A percentile compares a stretch with the other conserved stretches of the same genome.
phyloP scores from a whole-genome alignment of 1,140 invertebrate genomes.

The Sitobion miscanthi region DNA sequence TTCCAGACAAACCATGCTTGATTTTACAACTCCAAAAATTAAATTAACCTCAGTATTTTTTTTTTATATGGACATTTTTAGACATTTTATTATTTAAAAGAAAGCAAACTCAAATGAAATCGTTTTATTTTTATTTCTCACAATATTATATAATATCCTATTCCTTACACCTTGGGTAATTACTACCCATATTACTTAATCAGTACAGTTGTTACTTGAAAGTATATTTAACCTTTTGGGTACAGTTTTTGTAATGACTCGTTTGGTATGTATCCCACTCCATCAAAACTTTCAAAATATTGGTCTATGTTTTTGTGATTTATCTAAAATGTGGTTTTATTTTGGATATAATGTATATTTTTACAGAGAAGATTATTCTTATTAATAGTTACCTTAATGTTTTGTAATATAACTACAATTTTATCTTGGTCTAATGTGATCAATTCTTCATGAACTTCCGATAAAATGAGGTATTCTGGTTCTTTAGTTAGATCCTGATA shows the following conservation, averaged over 20 bases:
- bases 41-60: conserved; percentile 36
- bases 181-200: not conserved
- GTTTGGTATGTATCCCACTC: not conserved
- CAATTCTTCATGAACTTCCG: not conserved
- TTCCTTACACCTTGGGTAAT: not conserved
- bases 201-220: not conserved
- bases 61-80: conserved; percentile 47
- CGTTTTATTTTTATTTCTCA: not conserved
- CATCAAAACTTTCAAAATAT: conserved; percentile 13
- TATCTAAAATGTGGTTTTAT: not conserved
- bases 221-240: conserved; percentile 1
- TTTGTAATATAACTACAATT: not conserved
- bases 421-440: not conserved
- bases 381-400: not conserved
- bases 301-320: not conserved
- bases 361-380: not conserved
- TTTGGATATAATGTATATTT: not conserved
- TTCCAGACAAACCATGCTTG: not conserved
- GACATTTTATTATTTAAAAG: conserved; percentile 37
- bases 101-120: not conserved
- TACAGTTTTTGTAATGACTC: not conserved
- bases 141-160: not conserved
- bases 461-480: not conserved
- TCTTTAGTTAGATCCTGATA: not conserved
- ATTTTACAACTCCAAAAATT: not conserved